Evolutionary conservation across 1,140 invertebrate species (phyloP).

Genomic region (Drosophila sp.): DNA sequence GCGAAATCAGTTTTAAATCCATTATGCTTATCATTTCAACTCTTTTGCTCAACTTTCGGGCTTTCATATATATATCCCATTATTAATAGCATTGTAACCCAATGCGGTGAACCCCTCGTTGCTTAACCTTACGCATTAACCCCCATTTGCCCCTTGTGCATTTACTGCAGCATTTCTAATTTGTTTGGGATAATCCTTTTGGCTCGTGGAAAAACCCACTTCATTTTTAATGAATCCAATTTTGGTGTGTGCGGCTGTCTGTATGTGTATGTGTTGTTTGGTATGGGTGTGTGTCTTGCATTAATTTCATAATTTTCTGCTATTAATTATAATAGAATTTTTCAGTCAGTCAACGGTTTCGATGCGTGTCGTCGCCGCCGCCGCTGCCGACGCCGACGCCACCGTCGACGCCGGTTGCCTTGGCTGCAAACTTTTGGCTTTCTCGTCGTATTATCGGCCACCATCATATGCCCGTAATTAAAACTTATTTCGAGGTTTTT

Average conservation of each 20-base stretch:
- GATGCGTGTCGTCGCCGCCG: slow-evolving; percentile 4
- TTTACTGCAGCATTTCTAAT: slow-evolving; percentile 48
- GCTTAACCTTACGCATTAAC: not conserved
- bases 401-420: slow-evolving; percentile 55
- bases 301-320: slow-evolving; percentile 82
- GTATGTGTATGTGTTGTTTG: slow-evolving; percentile 13
- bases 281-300: slow-evolving; percentile 62
- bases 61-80: slow-evolving; percentile 18
- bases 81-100: slow-evolving; percentile 34
- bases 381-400: slow-evolving; percentile 30
- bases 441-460: slow-evolving; percentile 71
- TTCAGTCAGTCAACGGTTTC: slow-evolving; percentile 74
- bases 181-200: slow-evolving; percentile 66
- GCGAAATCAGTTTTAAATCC: slow-evolving; percentile 31
- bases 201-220: slow-evolving; percentile 56
- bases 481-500: slow-evolving; percentile 80
- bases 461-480: slow-evolving; percentile 83
- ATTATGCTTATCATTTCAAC: slow-evolving; percentile 11
- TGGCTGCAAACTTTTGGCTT: slow-evolving; percentile 65
- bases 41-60: not conserved
- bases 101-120: not conserved
- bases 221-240: slow-evolving; percentile 83
- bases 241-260: slow-evolving; percentile 33
- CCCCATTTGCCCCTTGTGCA: slow-evolving; percentile 13
- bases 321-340: slow-evolving; percentile 84